Conservation (phyloP, 1,140 invertebrate species). For the Megalopta genalis region DNA sequence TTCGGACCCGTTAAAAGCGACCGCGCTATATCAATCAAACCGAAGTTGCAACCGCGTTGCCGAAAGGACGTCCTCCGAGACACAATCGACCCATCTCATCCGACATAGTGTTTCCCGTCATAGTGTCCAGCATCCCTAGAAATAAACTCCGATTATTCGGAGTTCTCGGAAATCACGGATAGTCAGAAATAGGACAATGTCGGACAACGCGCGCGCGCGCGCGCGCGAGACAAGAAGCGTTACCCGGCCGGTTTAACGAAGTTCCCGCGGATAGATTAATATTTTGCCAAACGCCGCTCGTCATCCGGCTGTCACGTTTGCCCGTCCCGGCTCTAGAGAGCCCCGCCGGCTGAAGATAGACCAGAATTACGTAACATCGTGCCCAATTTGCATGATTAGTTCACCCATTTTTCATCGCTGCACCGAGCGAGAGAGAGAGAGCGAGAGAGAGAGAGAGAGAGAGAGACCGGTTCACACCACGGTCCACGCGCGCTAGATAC, state of each 20-base stretch:
- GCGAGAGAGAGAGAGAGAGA: no score
- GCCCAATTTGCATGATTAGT: constrained; percentile 66
- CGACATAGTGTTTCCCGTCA: no score
- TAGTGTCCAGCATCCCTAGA: no score
- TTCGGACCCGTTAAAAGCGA: no score
- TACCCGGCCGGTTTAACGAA: not conserved
- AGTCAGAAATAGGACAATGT: not conserved
- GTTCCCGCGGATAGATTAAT: not conserved
- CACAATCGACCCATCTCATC: no score
- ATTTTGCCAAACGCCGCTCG: constrained; percentile 5
- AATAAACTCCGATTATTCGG: no score
- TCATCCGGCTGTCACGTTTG: not conserved
- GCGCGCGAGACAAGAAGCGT: not conserved
- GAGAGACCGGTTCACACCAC: constrained; percentile 43
- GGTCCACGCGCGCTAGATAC: constrained; percentile 62
- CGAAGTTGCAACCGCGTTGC: no score
- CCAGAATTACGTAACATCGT: constrained; percentile 49
- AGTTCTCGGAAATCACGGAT: not conserved
- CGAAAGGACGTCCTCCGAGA: no score
- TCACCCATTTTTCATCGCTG: constrained; percentile 59
- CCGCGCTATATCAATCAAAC: no score
- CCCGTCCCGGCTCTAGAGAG: constrained; percentile 6
- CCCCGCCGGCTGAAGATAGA: constrained; percentile 39
- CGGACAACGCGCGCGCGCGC: not conserved
- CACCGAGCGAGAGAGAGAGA: no score